phyloP scores from a whole-genome alignment of 2,888 invertebrate genomes.

The Noctua janthe region DNA sequence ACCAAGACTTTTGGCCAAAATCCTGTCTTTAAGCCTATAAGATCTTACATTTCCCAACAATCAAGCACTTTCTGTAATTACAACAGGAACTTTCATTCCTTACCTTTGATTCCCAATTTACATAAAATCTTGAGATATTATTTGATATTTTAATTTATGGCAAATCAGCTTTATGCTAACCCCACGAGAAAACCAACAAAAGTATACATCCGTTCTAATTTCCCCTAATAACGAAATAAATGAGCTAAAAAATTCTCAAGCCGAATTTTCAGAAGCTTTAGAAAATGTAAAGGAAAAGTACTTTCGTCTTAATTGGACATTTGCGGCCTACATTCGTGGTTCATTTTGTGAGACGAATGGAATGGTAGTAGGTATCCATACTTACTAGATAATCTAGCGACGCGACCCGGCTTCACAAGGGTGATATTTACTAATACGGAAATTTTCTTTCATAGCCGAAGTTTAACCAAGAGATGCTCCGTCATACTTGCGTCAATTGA shows the following conservation, averaged over 20 bases:
- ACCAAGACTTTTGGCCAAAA: neutral
- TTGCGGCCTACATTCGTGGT: slow-evolving; percentile 37
- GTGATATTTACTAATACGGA: neutral
- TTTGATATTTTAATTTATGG: slow-evolving; percentile 11
- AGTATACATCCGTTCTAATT: slow-evolving; percentile 5
- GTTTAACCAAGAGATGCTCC: neutral
- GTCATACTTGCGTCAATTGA: neutral
- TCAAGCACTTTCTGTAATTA: slow-evolving; percentile 3
- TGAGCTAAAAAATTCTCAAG: slow-evolving; percentile 51
- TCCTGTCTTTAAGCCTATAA: neutral
- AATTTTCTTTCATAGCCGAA: too few species aligned
- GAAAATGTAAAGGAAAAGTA: slow-evolving; percentile 22
- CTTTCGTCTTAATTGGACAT: slow-evolving; percentile 60
- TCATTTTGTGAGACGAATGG: slow-evolving; percentile 19
- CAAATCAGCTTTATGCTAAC: neutral
- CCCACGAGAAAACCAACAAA: slow-evolving; percentile 11
- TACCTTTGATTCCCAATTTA: neutral
- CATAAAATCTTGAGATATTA: neutral
- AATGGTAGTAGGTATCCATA: neutral
- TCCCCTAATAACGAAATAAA: slow-evolving; percentile 48
- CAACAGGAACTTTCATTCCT: neutral
- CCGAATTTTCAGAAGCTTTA: slow-evolving; percentile 25
- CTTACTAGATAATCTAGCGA: neutral
- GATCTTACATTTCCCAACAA: neutral
- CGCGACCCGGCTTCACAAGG: neutral